A percentile compares a stretch with the other conserved stretches of the same genome.
phyloP scores from a whole-genome alignment of 1,140 invertebrate genomes.

The Scaptodrosophila lebanonensis region DNA sequence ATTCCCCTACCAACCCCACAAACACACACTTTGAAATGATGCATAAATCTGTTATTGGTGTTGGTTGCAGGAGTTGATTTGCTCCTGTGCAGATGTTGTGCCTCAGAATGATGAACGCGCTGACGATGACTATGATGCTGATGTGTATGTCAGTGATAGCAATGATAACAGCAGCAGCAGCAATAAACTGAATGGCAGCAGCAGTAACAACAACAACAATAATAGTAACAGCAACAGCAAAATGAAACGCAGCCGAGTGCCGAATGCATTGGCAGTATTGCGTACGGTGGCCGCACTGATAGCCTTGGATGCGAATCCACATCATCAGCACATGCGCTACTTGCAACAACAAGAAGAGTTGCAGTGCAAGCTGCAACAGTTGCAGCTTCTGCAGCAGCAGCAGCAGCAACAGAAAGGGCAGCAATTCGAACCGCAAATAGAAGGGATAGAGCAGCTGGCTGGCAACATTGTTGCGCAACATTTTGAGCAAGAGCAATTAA shows the following conservation, averaged over 20 bases:
- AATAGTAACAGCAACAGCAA: conserved; percentile 30
- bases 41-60: conserved; percentile 78
- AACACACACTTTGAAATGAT: conserved; percentile 54
- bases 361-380: conserved; percentile 40
- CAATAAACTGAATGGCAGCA: conserved; percentile 6
- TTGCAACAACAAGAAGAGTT: conserved; percentile 58
- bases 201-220: conserved; percentile 32
- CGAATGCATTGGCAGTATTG: conserved; percentile 67
- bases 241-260: conserved; percentile 26
- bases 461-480: conserved; percentile 26
- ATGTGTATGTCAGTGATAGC: conserved; percentile 62
- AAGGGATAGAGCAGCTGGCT: not conserved
- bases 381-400: conserved; percentile 30
- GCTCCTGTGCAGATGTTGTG: conserved; percentile 85
- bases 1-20: conserved; percentile 6
- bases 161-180: conserved; percentile 12
- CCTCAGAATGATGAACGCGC: conserved; percentile 64
- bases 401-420: conserved; percentile 13
- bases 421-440: not conserved
- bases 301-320: conserved; percentile 72
- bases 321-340: conserved; percentile 72
- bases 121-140: conserved; percentile 69
- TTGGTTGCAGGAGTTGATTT: conserved; percentile 87
- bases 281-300: conserved; percentile 68
- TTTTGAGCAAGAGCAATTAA: conserved; percentile 62